Conservation (phyloP, 2,113 vertebrate genomes). For the Heliornis fulica region DNA sequence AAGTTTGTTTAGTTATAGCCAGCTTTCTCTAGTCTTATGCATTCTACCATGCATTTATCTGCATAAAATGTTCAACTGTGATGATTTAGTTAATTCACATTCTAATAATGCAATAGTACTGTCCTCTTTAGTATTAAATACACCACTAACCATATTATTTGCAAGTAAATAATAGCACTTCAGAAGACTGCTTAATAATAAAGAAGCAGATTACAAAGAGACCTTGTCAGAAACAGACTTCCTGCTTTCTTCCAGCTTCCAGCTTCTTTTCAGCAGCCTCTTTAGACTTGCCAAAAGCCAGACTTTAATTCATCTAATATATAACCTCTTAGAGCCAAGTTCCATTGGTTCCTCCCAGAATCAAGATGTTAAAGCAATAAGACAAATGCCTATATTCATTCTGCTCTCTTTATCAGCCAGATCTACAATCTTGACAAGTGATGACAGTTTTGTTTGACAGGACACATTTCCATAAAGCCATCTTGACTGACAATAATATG, state of each 20-base stretch:
- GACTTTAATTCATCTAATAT: conserved; percentile 17
- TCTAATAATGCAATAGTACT: background rate
- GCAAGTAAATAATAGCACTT: background rate
- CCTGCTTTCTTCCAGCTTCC: background rate
- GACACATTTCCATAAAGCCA: conserved; percentile 9
- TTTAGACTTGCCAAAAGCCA: background rate
- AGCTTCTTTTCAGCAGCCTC: background rate
- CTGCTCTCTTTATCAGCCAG: conserved; percentile 23
- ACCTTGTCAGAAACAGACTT: background rate
- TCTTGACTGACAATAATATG: conserved; percentile 23
- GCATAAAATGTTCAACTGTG: background rate
- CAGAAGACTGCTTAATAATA: background rate
- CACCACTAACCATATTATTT: background rate
- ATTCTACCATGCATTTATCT: background rate
- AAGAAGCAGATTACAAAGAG: background rate
- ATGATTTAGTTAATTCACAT: background rate
- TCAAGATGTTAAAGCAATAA: conserved; percentile 30
- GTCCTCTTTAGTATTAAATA: too few species aligned
- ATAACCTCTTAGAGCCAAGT: conserved; percentile 29
- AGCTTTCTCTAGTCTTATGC: background rate
- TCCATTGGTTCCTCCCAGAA: background rate
- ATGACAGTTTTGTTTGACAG: conserved; percentile 59
- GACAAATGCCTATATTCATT: conserved; percentile 20
- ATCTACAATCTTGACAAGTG: conserved; percentile 25
- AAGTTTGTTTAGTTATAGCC: background rate